phyloP scores from a whole-genome alignment of 2,888 invertebrate species.

The Melanostoma mellinum region DNA sequence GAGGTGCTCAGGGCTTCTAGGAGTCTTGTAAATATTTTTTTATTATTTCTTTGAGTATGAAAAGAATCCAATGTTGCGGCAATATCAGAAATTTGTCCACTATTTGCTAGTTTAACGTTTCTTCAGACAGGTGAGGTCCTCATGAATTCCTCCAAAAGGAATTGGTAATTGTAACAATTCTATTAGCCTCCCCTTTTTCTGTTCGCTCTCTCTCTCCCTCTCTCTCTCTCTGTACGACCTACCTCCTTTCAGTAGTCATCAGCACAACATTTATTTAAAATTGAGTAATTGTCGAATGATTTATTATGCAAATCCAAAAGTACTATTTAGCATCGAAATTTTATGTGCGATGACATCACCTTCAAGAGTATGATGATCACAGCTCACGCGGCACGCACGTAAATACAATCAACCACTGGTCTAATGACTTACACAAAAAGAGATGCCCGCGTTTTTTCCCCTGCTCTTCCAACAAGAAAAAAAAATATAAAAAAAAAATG shows the following conservation, averaged over 20 bases:
- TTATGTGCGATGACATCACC: not conserved
- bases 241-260: too few relatives aligned
- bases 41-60: too few relatives aligned
- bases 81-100: too few relatives aligned
- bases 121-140: too few relatives aligned
- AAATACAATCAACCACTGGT: constrained; percentile 30
- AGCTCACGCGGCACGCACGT: not conserved
- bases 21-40: too few relatives aligned
- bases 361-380: not conserved
- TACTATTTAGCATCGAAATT: constrained; percentile 35
- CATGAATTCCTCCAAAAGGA: too few relatives aligned
- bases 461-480: not conserved
- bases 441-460: constrained; percentile 1
- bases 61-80: too few relatives aligned
- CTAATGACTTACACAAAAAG: constrained; percentile 21
- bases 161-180: too few relatives aligned
- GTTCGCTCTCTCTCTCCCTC: not conserved
- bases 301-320: constrained; percentile 39
- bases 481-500: not conserved
- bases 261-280: not conserved
- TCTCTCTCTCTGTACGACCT: not conserved
- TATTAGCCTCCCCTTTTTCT: not conserved
- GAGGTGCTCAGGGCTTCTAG: too few relatives aligned
- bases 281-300: constrained; percentile 37
- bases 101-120: too few relatives aligned